Evolutionary conservation across 2,797 vertebrate species (phyloP).

Genomic region (Silurus aristotelis): DNA sequence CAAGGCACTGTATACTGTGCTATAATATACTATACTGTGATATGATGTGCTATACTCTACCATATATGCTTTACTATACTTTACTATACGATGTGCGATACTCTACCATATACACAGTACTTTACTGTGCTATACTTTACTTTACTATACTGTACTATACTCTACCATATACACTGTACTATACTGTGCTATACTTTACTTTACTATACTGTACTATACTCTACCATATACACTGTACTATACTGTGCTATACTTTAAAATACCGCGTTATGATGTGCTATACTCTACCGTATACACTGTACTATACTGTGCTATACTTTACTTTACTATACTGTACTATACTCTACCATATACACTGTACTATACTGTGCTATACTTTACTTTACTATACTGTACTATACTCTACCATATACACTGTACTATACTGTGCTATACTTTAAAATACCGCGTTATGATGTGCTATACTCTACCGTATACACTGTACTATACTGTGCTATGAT

Average conservation of each 20-base stretch:
- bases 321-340: background rate
- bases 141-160: background rate
- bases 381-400: background rate
- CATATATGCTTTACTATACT: background rate
- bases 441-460: background rate
- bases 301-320: background rate
- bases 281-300: background rate
- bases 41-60: too few species aligned
- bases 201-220: background rate
- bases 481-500: background rate
- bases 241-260: background rate
- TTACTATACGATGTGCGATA: background rate
- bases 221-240: background rate
- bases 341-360: background rate
- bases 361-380: background rate
- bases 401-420: background rate
- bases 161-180: background rate
- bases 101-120: background rate
- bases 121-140: too few species aligned
- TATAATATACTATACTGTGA: background rate
- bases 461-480: background rate
- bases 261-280: too few species aligned
- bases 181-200: background rate
- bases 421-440: background rate
- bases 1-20: too few species aligned